Conservation (phyloP, 2,888 invertebrate species). For the Papilio demoleus region DNA sequence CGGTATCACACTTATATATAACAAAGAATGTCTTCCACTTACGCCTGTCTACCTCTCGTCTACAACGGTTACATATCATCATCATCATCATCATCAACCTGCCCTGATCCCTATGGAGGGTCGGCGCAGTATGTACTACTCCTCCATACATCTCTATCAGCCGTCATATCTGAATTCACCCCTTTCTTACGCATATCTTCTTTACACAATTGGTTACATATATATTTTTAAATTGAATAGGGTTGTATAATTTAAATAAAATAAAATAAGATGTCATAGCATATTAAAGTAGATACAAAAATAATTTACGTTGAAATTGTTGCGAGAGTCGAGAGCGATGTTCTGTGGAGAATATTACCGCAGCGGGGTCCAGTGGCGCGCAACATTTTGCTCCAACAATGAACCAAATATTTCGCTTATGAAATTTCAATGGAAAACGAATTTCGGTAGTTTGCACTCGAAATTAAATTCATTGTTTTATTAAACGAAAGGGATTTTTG, state of each 20-base stretch:
- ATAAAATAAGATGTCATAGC: neutral
- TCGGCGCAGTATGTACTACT: too few relatives aligned
- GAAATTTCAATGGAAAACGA: constrained; percentile 36
- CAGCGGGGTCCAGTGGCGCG: constrained; percentile 8
- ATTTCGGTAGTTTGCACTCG: constrained; percentile 38
- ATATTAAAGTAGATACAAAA: constrained; percentile 6
- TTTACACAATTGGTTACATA: too few relatives aligned
- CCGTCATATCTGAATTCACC: too few relatives aligned
- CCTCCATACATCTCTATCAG: too few relatives aligned
- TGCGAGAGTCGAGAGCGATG: neutral
- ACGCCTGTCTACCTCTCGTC: too few relatives aligned
- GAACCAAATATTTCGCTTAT: constrained; percentile 33
- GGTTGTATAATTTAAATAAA: neutral
- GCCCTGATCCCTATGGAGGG: too few relatives aligned
- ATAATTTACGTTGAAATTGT: constrained; percentile 8
- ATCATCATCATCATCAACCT: too few relatives aligned
- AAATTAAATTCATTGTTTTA: constrained; percentile 40
- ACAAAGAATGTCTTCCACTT: too few relatives aligned
- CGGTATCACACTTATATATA: too few relatives aligned
- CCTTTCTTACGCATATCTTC: too few relatives aligned
- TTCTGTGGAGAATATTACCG: constrained; percentile 23
- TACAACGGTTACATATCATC: too few relatives aligned
- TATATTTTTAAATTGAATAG: neutral
- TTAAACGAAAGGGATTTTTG: constrained; percentile 25
- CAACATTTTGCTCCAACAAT: constrained; percentile 32